Percentiles rank a stretch among this genome's conserved stretches.
These are phyloP conservation scores for Synaphobranchus kaupii DNA, from an alignment of 2,797 vertebrate species.

Conservation along the genomic window DNA sequence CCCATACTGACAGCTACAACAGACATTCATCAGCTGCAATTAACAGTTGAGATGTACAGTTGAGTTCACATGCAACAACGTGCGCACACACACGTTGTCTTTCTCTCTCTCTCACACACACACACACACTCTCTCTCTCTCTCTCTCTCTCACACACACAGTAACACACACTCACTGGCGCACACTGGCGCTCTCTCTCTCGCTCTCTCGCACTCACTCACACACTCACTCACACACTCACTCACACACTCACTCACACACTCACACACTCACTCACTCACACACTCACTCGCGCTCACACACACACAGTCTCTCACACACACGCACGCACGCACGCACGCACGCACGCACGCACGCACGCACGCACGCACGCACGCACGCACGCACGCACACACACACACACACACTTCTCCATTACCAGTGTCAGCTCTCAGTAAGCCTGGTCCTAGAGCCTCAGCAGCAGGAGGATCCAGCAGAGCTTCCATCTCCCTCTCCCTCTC, in stretches of 20 bases:
- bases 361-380: not conserved
- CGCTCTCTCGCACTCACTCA: not conserved
- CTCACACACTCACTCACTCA: not conserved
- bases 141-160: too few species aligned
- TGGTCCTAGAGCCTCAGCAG: constrained; percentile 12
- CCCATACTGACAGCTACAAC: not conserved
- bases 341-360: not conserved
- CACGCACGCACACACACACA: not conserved
- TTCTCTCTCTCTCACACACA: too few species aligned
- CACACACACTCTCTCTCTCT: too few species aligned
- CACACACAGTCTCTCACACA: not conserved
- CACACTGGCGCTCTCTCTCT: too few species aligned
- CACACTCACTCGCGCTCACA: too few species aligned
- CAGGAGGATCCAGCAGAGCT: constrained; percentile 31
- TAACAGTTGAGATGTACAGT: not conserved
- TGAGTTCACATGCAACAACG: too few species aligned
- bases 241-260: not conserved
- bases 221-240: not conserved
- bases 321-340: not conserved
- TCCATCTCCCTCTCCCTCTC: constrained; percentile 40
- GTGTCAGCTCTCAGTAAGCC: constrained; percentile 51
- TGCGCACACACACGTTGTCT: not conserved
- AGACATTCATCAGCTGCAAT: too few species aligned
- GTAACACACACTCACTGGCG: too few species aligned
- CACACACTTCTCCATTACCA: constrained; percentile 47